Evolutionary conservation across 2,888 invertebrate species (phyloP), one percentile per base, ranked within the genome.

Genomic region (Meiosimyza platycephala): DNA sequence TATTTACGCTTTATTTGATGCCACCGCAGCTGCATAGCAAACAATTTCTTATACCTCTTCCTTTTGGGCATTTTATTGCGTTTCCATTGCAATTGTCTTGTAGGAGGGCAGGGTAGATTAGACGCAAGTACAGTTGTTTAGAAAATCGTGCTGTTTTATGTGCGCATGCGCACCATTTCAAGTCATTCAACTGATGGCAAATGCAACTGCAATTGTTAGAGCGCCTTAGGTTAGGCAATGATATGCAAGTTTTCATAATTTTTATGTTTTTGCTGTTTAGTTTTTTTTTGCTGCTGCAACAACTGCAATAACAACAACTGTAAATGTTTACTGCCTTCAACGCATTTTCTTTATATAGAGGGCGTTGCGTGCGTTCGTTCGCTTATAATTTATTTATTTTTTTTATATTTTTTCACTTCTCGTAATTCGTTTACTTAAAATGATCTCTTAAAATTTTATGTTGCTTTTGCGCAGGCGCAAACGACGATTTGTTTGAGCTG

Each of bases 181-280:
- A 28, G 33, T 13, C 33, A 40, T 40, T 40, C 40, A 40, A 40
- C 40, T 40, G 40, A 40, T 40, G 40, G 40, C 40, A 40, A 40
- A 28, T n/a, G 48, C 62, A 33, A 33, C 52, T 63, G 50, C 55
- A 68, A 60, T 48, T 48, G 74, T 59, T 57, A 69, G 52, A 73
- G 65, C 79, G 78, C 84, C 85, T 79, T 73, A 74, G 84, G 84
- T 76, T 84, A 84, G 80, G 84, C 85, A 83, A 82, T 80, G 80
- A 78, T 78, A 77, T 77, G 77, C 78, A 65, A 7, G 60, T 40
- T 47, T 60, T 69, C 60, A 60, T 59, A 50, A 50, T n/a, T 33
- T 60, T 28, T 28, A 22, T 3, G 22, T 28, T 28, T 22, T 22
- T 22, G 22, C 2, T 22, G 1, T 22, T 22, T 22, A 2, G 2